Evolutionary conservation across 2,113 vertebrate species (phyloP), one percentile per base, ranked within the genome.

Genomic region (Passer montanus): DNA sequence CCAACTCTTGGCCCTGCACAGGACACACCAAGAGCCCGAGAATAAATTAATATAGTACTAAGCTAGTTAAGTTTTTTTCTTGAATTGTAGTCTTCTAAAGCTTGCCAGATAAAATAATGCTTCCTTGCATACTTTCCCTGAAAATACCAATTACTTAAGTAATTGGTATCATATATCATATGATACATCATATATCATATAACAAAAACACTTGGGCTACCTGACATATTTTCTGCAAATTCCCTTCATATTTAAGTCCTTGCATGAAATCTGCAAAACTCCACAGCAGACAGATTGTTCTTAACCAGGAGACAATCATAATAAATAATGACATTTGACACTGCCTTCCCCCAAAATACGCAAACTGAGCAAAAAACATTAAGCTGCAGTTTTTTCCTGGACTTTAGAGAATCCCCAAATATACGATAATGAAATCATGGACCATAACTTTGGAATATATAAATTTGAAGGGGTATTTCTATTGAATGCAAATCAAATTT

Each of bases 301-400:
- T 89, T 77, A 74, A 75, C 19, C 31, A 63, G 26, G 18, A 69
- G 12, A 47, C 30, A 78, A 69, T 14, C 5, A n/a, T 27, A 58
- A 30, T 33, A 30, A 77, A 66, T 73, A 87, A 58, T 33, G 1
- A 35, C 3, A 81, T 46, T 59, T 90, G 35, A 75, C 18, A 62
- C 2, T 21, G 43, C 12, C 4, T 35, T 30, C 5, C 7, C 20
- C 26, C 1, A 7, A 46, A 50, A 53, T 30, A 10, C 1, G 2
- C 6, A 67, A 62, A 72, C 1, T 3, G 1, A 82, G 14, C 19
- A 35, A 62, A 84, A 72, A 49, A 72, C 2, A n/a, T 49, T 44
- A 67, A 47, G 22, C 22, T 55, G 13, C 9, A 52, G 5, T 31
- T 87, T 87, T 28, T 67, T 63, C 28, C n/a, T 63, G 17, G 64